A percentile compares a stretch with the other conserved stretches of the same genome.
phyloP scores from a whole-genome alignment of 2,113 vertebrate genomes.

The Rhombomys opimus region DNA sequence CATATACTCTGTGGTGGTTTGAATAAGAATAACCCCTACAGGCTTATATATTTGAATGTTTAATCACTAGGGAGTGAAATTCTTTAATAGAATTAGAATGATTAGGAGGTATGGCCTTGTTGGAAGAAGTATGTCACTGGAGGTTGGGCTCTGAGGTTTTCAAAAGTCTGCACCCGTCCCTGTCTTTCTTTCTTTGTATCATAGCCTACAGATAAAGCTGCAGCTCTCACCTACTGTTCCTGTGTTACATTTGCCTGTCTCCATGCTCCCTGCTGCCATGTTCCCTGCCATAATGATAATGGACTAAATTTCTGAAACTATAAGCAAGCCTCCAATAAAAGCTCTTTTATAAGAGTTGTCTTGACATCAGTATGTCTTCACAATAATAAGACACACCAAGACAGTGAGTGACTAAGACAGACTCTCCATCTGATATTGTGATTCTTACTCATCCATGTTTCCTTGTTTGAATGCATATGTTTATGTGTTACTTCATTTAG shows the following conservation, averaged over 20 bases:
- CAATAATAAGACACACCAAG: not conserved
- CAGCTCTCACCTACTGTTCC: not conserved
- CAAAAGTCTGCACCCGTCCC: not conserved
- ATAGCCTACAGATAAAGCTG: not conserved
- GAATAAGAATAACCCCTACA: no score
- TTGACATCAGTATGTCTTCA: not conserved
- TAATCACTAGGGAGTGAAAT: no score
- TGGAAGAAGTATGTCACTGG: no score
- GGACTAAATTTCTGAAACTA: not conserved
- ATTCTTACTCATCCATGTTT: not conserved
- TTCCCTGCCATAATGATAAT: not conserved
- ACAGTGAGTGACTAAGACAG: not conserved
- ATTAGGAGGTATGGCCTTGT: no score
- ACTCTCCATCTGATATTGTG: not conserved
- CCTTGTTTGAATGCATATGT: not conserved
- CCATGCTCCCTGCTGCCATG: not conserved
- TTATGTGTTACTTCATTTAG: not conserved
- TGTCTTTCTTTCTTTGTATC: not conserved
- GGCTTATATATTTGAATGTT: no score
- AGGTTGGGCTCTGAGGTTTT: not conserved
- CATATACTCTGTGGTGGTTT: no score
- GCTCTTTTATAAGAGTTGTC: not conserved
- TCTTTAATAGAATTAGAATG: no score
- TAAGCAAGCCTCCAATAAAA: not conserved
- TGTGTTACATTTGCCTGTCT: not conserved